Conservation (phyloP, 2,888 invertebrate genomes). For the Sarcophaga rosellei region DNA sequence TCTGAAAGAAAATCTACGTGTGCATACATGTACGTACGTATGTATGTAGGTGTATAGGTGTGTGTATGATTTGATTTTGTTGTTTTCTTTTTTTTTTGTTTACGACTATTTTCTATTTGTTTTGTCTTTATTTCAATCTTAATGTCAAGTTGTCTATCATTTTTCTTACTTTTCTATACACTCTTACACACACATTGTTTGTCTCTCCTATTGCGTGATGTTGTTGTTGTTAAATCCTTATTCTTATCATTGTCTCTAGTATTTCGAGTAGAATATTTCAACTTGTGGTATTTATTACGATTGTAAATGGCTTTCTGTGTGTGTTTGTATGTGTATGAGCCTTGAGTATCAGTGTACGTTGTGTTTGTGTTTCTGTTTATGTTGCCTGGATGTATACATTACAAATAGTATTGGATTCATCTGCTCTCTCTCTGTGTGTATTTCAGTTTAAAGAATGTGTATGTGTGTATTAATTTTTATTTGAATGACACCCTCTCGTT, state of each 20-base stretch:
- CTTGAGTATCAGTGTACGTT: not conserved
- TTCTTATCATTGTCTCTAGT: too few species aligned
- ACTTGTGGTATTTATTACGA: not conserved
- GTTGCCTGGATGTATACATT: not conserved
- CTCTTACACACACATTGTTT: too few species aligned
- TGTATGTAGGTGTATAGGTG: not conserved
- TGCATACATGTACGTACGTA: not conserved
- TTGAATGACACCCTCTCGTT: constrained; percentile 37
- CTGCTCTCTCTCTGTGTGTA: not conserved
- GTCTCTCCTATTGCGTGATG: too few species aligned
- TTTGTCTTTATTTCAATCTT: constrained; percentile 45
- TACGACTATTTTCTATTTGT: not conserved
- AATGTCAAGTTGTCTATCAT: constrained; percentile 57
- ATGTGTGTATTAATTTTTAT: not conserved
- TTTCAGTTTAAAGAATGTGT: not conserved
- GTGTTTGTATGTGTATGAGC: not conserved
- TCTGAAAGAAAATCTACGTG: too few species aligned
- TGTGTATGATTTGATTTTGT: constrained; percentile 19
- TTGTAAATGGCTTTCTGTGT: not conserved
- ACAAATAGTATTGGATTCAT: too few species aligned
- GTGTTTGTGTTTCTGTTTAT: constrained; percentile 16
- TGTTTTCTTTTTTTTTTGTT: constrained; percentile 1
- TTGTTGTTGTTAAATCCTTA: not conserved
- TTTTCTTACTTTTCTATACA: constrained; percentile 16
- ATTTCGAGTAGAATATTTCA: not conserved